Percentiles rank a stretch among this genome's conserved stretches.
phyloP scores from a whole-genome alignment of 2,888 invertebrate genomes.

The Hipparchia semele region DNA sequence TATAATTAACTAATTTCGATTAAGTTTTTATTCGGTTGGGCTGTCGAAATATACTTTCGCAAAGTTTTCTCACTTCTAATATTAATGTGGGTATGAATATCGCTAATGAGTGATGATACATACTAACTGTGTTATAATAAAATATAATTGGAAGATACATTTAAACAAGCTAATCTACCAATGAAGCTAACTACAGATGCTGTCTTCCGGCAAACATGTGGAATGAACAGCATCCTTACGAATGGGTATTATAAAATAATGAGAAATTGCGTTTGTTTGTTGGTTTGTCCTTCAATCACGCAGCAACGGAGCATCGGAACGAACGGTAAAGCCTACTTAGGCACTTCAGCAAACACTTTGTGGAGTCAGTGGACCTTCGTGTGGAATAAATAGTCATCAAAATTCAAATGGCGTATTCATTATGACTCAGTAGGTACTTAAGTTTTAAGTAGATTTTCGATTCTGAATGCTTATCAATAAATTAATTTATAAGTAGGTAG shows the following conservation, averaged over 20 bases:
- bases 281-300: neutral
- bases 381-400: conserved; percentile 4
- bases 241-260: neutral
- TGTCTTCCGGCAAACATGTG: conserved; percentile 14
- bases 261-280: neutral
- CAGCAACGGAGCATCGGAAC: neutral
- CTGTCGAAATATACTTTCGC: too few species aligned
- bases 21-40: too few species aligned
- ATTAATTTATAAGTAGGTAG: too few species aligned
- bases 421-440: neutral
- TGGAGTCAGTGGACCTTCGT: neutral
- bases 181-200: conserved; percentile 21
- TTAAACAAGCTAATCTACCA: conserved; percentile 24
- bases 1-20: too few species aligned
- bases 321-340: neutral
- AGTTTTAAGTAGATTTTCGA: too few species aligned
- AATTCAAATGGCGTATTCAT: neutral
- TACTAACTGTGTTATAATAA: neutral
- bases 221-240: neutral
- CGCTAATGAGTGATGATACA: too few species aligned
- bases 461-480: neutral
- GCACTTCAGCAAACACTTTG: too few species aligned
- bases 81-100: too few species aligned
- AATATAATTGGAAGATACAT: conserved; percentile 20
- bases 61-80: too few species aligned